Percentiles rank a stretch among this genome's conserved stretches.
Conservation (phyloP, 2,797 vertebrate genomes). For the Channa striata region DNA sequence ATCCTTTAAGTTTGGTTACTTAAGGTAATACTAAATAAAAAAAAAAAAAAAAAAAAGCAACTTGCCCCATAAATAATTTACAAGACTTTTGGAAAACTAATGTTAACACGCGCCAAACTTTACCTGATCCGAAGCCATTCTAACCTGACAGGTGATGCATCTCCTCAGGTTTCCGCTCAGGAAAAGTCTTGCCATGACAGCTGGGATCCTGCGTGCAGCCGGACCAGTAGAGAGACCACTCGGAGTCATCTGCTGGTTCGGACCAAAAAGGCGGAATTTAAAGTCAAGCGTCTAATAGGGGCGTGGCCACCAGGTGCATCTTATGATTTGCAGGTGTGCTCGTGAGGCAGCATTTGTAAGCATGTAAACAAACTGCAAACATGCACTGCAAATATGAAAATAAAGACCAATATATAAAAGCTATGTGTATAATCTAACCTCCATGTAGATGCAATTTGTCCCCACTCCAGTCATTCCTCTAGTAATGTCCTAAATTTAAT, state of each 20-base stretch:
- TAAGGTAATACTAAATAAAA: no score
- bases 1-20: no score
- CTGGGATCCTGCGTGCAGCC: not conserved
- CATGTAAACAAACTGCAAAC: not conserved
- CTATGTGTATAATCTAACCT: no score
- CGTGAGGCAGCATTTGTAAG: not conserved
- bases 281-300: conserved; percentile 8
- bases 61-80: no score
- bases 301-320: not conserved
- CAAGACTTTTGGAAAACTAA: conserved; percentile 38
- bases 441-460: no score
- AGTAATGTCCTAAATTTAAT: no score
- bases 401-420: not conserved
- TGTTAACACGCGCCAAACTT: conserved; percentile 35
- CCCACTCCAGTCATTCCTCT: no score
- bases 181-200: conserved; percentile 75
- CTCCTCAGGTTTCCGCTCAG: conserved; percentile 64
- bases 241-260: rapidly evolving
- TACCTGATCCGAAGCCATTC: conserved; percentile 86
- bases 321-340: not conserved
- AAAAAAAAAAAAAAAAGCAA: no score
- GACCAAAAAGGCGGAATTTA: conserved; percentile 56
- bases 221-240: not conserved
- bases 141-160: conserved; percentile 73
- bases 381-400: no score